phyloP scores from a whole-genome alignment of 2,797 vertebrate species.

The Eidolon dupreanum region DNA sequence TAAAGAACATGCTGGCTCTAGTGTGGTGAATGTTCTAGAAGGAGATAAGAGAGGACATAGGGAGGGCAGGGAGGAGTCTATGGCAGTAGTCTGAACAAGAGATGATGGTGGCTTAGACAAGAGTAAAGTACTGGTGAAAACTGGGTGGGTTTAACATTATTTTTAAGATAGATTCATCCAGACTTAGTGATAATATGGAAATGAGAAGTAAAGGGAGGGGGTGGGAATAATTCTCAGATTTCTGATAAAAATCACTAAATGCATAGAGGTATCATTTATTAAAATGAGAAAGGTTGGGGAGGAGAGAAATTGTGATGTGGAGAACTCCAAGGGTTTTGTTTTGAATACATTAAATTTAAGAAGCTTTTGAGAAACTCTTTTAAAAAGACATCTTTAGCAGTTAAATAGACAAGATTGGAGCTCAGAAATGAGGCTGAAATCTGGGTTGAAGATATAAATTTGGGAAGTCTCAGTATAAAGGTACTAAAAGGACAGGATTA shows the following conservation, averaged over 20 bases:
- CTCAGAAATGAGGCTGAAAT: conserved; percentile 11
- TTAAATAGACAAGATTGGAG: neutral
- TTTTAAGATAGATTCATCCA: neutral
- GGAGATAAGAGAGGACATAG: neutral
- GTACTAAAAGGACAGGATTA: neutral
- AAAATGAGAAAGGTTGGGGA: neutral
- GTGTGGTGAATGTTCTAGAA: conserved; percentile 26
- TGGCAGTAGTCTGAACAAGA: neutral
- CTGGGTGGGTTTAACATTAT: neutral
- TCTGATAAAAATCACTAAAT: neutral
- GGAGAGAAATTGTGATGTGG: neutral
- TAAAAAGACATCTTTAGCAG: neutral
- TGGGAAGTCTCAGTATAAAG: neutral
- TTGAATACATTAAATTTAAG: conserved; percentile 16
- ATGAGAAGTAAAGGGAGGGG: neutral
- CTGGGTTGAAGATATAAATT: neutral
- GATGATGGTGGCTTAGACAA: neutral
- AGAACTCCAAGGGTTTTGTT: neutral
- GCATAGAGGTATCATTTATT: neutral
- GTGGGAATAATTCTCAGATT: neutral
- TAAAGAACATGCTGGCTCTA: neutral
- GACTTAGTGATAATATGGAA: neutral
- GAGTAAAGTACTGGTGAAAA: neutral
- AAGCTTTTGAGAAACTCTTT: neutral
- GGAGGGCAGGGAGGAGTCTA: neutral